A percentile compares a stretch with the other conserved stretches of the same genome.
Conservation (phyloP, 2,797 vertebrate genomes). For the Oreortyx pictus region DNA sequence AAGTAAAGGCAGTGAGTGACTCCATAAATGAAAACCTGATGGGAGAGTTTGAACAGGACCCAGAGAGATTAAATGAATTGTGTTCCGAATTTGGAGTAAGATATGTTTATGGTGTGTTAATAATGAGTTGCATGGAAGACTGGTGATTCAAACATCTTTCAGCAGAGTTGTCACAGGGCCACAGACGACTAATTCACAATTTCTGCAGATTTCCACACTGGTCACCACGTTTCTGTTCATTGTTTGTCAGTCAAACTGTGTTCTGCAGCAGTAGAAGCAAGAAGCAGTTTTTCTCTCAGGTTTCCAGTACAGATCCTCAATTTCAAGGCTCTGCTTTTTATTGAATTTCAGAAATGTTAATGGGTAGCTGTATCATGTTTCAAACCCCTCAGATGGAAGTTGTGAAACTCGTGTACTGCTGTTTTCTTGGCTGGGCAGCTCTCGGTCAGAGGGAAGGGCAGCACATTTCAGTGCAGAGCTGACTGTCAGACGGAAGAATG, state of each 20-base stretch:
- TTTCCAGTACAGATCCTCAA: neutral
- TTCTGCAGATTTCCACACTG: neutral
- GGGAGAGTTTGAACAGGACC: neutral
- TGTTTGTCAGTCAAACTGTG: neutral
- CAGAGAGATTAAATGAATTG: neutral
- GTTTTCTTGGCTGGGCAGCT: neutral
- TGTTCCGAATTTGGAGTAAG: neutral
- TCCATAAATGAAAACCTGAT: neutral
- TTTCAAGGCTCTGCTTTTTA: neutral
- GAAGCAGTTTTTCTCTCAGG: neutral
- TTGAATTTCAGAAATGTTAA: neutral
- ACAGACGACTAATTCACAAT: rapidly evolving
- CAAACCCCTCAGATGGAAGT: neutral
- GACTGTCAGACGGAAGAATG: neutral
- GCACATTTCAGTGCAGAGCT: rapidly evolving
- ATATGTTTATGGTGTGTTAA: neutral
- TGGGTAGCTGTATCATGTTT: neutral
- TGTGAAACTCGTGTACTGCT: neutral
- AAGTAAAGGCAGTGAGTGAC: neutral
- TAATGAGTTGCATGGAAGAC: neutral
- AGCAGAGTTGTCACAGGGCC: neutral
- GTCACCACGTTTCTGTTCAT: neutral
- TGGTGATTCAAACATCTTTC: neutral
- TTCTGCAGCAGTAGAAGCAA: neutral
- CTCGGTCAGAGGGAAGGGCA: neutral